phyloP scores from a whole-genome alignment of 2,888 invertebrate species.

The Dolichomitus sp. region DNA sequence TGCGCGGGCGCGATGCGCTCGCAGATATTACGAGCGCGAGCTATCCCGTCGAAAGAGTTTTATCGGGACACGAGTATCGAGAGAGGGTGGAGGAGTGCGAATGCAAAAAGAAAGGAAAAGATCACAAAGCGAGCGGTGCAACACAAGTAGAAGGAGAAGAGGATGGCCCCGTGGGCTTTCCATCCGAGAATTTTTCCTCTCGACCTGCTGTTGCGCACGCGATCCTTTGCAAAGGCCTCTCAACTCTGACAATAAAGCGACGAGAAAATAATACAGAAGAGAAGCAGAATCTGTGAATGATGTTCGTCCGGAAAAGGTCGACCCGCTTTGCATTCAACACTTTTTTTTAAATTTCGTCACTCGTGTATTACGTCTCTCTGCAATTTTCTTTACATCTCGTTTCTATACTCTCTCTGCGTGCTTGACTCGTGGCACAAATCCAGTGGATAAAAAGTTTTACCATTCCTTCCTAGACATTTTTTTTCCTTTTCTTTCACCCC shows the following conservation, averaged over 20 bases:
- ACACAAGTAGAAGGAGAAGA: slow-evolving; percentile 28
- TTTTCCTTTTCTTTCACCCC: not conserved
- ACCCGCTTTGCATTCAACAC: slow-evolving; percentile 25
- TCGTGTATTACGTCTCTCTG: not conserved
- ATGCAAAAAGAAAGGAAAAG: slow-evolving; percentile 28
- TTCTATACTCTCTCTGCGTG: not conserved
- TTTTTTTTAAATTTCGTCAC: slow-evolving; percentile 16
- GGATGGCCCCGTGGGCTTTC: slow-evolving; percentile 60
- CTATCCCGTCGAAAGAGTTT: slow-evolving; percentile 52
- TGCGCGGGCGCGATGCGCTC: slow-evolving; percentile 55
- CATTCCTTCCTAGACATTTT: not conserved
- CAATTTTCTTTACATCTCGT: not conserved
- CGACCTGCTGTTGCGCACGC: slow-evolving; percentile 35
- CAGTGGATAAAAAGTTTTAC: slow-evolving; percentile 12
- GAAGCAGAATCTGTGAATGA: not conserved
- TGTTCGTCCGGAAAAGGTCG: slow-evolving; percentile 47
- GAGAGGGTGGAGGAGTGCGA: slow-evolving; percentile 50
- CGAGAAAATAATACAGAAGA: slow-evolving; percentile 42
- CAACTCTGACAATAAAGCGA: slow-evolving; percentile 56
- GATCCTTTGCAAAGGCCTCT: slow-evolving; percentile 54
- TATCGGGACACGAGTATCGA: slow-evolving; percentile 64
- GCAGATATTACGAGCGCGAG: slow-evolving; percentile 50
- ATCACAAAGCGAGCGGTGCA: slow-evolving; percentile 49
- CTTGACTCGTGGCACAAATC: slow-evolving; percentile 20
- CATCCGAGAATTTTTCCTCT: slow-evolving; percentile 48